A percentile compares a stretch with the other conserved stretches of the same genome.
These are phyloP conservation scores for Psettodes erumei DNA, from an alignment of 2,113 vertebrate species.

Conservation along the genomic window DNA sequence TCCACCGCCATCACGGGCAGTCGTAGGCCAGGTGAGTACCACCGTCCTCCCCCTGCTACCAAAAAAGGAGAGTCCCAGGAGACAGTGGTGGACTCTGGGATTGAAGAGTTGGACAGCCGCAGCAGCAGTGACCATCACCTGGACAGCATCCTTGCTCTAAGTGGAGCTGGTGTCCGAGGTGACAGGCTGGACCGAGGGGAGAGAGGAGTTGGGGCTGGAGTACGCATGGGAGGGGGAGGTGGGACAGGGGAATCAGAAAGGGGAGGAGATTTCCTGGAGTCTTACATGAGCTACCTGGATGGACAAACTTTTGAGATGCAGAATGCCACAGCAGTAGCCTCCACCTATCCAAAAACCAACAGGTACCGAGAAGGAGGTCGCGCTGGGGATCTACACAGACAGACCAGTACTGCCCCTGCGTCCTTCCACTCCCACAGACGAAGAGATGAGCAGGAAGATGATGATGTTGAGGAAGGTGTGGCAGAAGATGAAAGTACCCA, in stretches of 20 bases:
- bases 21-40: conserved; percentile 72
- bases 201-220: conserved; percentile 57
- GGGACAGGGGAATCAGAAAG: conserved; percentile 79
- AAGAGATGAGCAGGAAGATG: conserved; percentile 74
- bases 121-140: conserved; percentile 95
- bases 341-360: conserved; percentile 81
- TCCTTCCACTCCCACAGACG: conserved; percentile 80
- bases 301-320: conserved; percentile 90
- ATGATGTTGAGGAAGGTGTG: conserved; percentile 68
- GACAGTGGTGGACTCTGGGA: conserved; percentile 91
- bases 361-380: conserved; percentile 80
- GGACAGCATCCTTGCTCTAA: conserved; percentile 89
- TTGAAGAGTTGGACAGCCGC: conserved; percentile 93
- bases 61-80: conserved; percentile 86
- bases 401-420: conserved; percentile 80
- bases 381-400: conserved; percentile 73
- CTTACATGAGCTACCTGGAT: conserved; percentile 93
- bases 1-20: conserved; percentile 60
- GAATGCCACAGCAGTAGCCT: conserved; percentile 80
- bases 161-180: conserved; percentile 66
- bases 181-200: conserved; percentile 74
- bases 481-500: conserved; percentile 65
- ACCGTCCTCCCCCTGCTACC: conserved; percentile 56
- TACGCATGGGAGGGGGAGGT: conserved; percentile 57
- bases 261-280: conserved; percentile 88